These are phyloP conservation scores for Pararge aegeria DNA, from an alignment of 1,140 invertebrate species.

Conservation along the genomic window DNA sequence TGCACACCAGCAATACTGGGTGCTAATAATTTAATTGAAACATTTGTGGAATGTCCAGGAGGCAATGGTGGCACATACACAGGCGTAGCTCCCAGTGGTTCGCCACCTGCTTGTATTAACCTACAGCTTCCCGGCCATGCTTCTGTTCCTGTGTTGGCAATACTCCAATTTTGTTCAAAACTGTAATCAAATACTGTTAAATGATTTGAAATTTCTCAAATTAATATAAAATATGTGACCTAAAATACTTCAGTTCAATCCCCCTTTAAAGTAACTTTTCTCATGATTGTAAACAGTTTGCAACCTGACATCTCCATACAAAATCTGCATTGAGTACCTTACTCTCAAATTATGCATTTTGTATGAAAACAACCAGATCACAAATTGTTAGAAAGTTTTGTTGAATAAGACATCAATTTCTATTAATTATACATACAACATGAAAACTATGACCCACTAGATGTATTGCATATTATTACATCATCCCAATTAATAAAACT, in stretches of 20 bases:
- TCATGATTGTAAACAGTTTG: too few species aligned
- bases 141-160: slow-evolving; percentile 71
- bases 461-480: slow-evolving; percentile 1
- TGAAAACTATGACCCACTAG: too few species aligned
- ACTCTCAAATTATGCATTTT: too few species aligned
- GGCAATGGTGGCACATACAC: slow-evolving; percentile 57
- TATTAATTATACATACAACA: too few species aligned
- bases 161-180: slow-evolving; percentile 73
- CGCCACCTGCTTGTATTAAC: slow-evolving; percentile 63
- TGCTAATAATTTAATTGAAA: slow-evolving; percentile 62
- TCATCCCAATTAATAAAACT: background rate
- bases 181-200: slow-evolving; percentile 47
- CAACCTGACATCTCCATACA: too few species aligned
- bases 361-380: too few species aligned
- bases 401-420: too few species aligned
- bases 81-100: slow-evolving; percentile 50
- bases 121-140: slow-evolving; percentile 71
- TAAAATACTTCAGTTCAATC: too few species aligned
- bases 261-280: too few species aligned
- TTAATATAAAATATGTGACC: background rate
- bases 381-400: too few species aligned
- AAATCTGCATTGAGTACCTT: too few species aligned
- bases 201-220: slow-evolving; percentile 10
- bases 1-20: slow-evolving; percentile 53
- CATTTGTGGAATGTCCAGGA: slow-evolving; percentile 61